These are phyloP conservation scores for Amphilophus citrinellus DNA, from an alignment of 2,113 vertebrate species.

Conservation along the genomic window DNA sequence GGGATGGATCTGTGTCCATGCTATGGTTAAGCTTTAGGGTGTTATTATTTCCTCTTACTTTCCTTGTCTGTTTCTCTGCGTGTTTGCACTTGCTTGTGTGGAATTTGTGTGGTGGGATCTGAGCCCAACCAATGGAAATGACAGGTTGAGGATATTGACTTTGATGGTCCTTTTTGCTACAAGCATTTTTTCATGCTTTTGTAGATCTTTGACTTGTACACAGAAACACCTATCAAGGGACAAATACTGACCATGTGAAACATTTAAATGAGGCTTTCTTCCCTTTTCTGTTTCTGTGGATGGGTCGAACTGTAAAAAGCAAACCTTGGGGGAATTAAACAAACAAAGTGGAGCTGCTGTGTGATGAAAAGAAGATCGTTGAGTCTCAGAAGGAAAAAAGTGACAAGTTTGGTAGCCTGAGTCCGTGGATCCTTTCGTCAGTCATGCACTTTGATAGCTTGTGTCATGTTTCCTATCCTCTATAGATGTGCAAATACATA, in stretches of 20 bases:
- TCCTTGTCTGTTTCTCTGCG: not conserved
- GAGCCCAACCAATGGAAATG: slow-evolving; percentile 65
- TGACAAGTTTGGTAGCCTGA: not conserved
- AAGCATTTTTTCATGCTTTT: slow-evolving; percentile 46
- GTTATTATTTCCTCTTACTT: slow-evolving; percentile 35
- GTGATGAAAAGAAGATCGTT: slow-evolving; percentile 22
- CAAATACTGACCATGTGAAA: slow-evolving; percentile 69
- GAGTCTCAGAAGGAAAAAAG: slow-evolving; percentile 11
- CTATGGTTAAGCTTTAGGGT: slow-evolving; percentile 34
- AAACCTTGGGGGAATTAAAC: slow-evolving; percentile 45
- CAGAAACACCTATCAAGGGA: slow-evolving; percentile 61
- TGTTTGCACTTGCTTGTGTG: slow-evolving; percentile 7
- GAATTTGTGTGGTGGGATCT: slow-evolving; percentile 35
- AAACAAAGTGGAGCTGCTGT: slow-evolving; percentile 27
- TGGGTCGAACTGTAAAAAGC: slow-evolving; percentile 33
- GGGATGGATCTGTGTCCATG: slow-evolving; percentile 45
- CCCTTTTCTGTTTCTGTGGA: slow-evolving; percentile 33
- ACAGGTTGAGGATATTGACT: slow-evolving; percentile 53
- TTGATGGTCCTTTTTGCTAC: slow-evolving; percentile 9
- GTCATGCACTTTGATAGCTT: not conserved
- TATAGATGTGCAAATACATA: slow-evolving; percentile 3
- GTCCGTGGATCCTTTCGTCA: not conserved
- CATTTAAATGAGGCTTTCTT: slow-evolving; percentile 70
- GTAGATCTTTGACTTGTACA: slow-evolving; percentile 44
- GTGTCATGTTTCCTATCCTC: not conserved